These are phyloP conservation scores for Bergia sp. DNA, from an alignment of 92 coral and sea anemone species.

Conservation along the genomic window DNA sequence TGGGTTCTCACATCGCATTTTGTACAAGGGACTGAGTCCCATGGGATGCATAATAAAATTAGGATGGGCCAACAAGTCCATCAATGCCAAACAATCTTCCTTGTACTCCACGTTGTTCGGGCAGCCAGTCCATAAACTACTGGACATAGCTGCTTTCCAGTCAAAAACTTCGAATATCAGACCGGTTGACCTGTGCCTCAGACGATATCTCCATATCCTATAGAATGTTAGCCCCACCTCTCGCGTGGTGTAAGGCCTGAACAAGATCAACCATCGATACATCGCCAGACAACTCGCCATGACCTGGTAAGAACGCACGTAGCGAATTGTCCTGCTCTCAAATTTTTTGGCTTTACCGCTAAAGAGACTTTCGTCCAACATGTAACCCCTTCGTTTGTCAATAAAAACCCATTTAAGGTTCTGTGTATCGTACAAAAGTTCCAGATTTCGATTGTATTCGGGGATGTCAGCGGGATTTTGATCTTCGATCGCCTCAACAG, in stretches of 20 bases:
- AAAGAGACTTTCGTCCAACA: conserved; percentile 81
- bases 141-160: conserved; percentile 99
- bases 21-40: conserved; percentile 62
- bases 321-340: conserved; percentile 70
- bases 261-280: conserved; percentile 89
- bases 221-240: conserved; percentile 92
- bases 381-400: conserved; percentile 89
- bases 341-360: conserved; percentile 62
- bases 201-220: conserved; percentile 91
- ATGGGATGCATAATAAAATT: conserved; percentile 92
- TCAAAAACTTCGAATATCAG: conserved; percentile 88
- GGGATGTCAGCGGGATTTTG: conserved; percentile 80
- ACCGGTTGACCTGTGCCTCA: conserved; percentile 83
- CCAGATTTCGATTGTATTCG: conserved; percentile 80
- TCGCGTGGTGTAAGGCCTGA: conserved; percentile 72
- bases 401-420: conserved; percentile 93
- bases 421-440: conserved; percentile 89
- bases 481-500: conserved; percentile 74
- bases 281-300: conserved; percentile 90
- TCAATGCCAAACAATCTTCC: conserved; percentile 83
- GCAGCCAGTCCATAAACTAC: conserved; percentile 82
- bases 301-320: conserved; percentile 90
- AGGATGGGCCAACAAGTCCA: conserved; percentile 86
- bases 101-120: conserved; percentile 71
- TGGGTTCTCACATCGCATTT: conserved; percentile 40